Evolutionary conservation across 2,888 invertebrate genomes (phyloP), one percentile per base, ranked within the genome.

Genomic region (Agriopis leucophaearia): DNA sequence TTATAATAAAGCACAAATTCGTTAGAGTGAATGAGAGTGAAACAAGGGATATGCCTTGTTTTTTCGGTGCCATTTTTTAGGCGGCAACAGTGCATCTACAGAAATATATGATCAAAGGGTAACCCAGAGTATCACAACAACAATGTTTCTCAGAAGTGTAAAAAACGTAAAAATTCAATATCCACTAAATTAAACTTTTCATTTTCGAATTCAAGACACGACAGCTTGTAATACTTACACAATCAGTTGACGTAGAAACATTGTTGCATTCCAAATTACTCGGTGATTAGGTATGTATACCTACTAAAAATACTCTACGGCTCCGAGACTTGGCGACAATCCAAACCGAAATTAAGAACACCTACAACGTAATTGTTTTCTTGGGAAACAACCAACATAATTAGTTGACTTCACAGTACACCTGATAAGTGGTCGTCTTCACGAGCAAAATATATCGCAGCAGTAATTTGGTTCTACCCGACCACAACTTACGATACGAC

Each of bases 291-390:
- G 58, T 59, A 48, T 18, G 48, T 50, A 35, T 58, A 80, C 82
- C 79, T 76, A 79, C 86, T 87, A 85, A 87, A 86, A 88, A 88
- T 87, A 88, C 78, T 38, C 38, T 82, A 82, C 77, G 78, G 70
- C 74, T 75, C 75, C 76, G 75, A 78, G 64, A 76, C 66, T 82
- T 88, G 88, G 88, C 87, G 64, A 56, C 47, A 18, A 5, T 78
- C 84, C 88, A 88, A 80, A 72, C 69, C 72, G 68, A 78, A 78
- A 72, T 72, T 60, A 72, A 74, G 69, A 74, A 73, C 69, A 70
- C 71, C 63, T 70, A 68, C 70, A 66, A 63, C 58, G 65, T 62
- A 64, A 72, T 73, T 73, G 69, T 71, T 72, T 66, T 69, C 69
- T 62, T 67, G 52, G 15, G 52, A 70, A 66, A 67, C 51, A 36